Conservation (phyloP, 1,140 invertebrate species). For the Pseudomyrmex cubaensis region DNA sequence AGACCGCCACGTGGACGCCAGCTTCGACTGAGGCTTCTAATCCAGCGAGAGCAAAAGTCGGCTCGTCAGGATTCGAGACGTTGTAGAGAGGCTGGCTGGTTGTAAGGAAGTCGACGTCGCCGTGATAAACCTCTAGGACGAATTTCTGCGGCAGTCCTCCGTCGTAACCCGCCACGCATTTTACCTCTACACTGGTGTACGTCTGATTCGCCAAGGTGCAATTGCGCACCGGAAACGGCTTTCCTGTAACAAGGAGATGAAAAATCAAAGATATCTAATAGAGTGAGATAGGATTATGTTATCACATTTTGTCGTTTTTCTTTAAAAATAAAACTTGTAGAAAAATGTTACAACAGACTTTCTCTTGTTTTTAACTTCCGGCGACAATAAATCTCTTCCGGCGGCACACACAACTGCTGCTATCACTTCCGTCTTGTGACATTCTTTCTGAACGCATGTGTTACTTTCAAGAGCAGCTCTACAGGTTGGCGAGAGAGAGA, state of each 20-base stretch:
- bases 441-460: slow-evolving; percentile 53
- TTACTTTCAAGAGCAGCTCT: slow-evolving; percentile 56
- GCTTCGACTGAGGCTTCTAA: slow-evolving; percentile 89
- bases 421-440: slow-evolving; percentile 24
- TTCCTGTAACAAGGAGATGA: slow-evolving; percentile 85
- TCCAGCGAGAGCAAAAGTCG: slow-evolving; percentile 89
- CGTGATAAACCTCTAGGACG: slow-evolving; percentile 91
- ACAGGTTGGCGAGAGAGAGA: slow-evolving; percentile 57
- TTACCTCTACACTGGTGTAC: slow-evolving; percentile 90
- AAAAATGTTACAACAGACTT: background rate
- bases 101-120: slow-evolving; percentile 82
- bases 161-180: slow-evolving; percentile 92
- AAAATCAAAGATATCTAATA: background rate
- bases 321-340: background rate
- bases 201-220: slow-evolving; percentile 91
- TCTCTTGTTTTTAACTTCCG: background rate
- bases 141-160: slow-evolving; percentile 94
- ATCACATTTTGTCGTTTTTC: no score
- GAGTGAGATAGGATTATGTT: no score
- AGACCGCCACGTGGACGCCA: slow-evolving; percentile 90
- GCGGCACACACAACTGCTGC: slow-evolving; percentile 1
- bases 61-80: slow-evolving; percentile 87
- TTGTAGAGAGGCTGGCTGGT: slow-evolving; percentile 87
- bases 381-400: slow-evolving; percentile 46
- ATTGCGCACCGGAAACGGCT: slow-evolving; percentile 91